These are phyloP conservation scores for Yponomeuta plumbellus DNA, from an alignment of 2,888 invertebrate genomes.

Conservation along the genomic window DNA sequence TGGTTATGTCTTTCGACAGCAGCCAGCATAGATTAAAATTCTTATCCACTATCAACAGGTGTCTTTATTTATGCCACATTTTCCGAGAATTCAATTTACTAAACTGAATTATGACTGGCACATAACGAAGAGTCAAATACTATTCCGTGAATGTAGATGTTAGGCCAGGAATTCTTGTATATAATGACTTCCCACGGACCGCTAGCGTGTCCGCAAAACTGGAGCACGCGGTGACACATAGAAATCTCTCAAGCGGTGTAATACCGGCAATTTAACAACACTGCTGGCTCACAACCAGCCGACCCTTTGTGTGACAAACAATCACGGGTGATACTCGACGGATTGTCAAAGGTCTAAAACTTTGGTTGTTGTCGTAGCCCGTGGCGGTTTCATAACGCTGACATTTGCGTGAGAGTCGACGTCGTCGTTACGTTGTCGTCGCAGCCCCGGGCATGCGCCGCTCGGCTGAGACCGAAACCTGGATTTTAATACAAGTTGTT, in stretches of 20 bases:
- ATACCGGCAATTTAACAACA: constrained; percentile 54
- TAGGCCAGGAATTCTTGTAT: not conserved
- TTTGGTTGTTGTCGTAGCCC: constrained; percentile 28
- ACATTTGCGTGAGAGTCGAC: constrained; percentile 52
- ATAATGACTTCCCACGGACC: constrained; percentile 62
- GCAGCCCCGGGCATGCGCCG: constrained; percentile 33
- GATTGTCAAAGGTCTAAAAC: constrained; percentile 9
- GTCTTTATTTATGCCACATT: not conserved
- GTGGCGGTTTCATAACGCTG: constrained; percentile 52
- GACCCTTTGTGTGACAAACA: constrained; percentile 28
- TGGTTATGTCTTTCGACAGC: not conserved
- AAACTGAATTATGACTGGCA: not conserved
- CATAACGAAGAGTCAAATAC: not conserved
- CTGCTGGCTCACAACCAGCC: constrained; percentile 34
- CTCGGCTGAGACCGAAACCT: constrained; percentile 2
- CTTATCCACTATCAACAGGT: not conserved
- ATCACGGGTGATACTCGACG: constrained; percentile 1
- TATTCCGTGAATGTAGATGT: not conserved
- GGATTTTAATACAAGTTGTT: constrained; percentile 7
- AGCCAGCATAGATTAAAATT: not conserved
- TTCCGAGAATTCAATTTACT: not conserved
- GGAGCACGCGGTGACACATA: constrained; percentile 60
- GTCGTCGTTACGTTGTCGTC: constrained; percentile 39
- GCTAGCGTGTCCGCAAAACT: constrained; percentile 48
- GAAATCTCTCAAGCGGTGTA: constrained; percentile 45